These are phyloP conservation scores for Promerops cafer DNA, from an alignment of 2,113 vertebrate genomes.

Conservation along the genomic window DNA sequence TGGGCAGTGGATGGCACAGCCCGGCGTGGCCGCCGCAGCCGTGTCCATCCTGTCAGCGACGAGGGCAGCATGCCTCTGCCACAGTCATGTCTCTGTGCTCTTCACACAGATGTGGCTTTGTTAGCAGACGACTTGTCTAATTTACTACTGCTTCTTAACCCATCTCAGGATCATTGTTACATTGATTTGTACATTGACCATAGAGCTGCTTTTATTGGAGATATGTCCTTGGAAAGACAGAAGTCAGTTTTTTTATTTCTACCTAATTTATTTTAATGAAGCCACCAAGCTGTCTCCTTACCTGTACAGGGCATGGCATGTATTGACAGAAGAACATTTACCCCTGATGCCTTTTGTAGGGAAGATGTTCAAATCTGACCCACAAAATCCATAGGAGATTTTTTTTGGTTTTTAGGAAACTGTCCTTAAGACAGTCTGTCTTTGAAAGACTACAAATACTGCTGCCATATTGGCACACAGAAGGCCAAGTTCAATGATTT, in stretches of 20 bases:
- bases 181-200: background rate
- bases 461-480: background rate
- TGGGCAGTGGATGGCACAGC: background rate
- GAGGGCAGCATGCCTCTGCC: background rate
- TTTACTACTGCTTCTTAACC: background rate
- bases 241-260: background rate
- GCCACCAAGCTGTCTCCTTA: background rate
- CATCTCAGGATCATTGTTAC: background rate
- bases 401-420: background rate
- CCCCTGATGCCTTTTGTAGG: background rate
- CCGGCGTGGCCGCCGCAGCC: background rate
- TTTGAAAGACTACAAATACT: background rate
- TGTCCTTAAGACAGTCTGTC: background rate
- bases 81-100: background rate
- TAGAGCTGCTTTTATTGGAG: background rate
- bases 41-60: fast-evolving
- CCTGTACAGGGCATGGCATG: fast-evolving
- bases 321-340: background rate
- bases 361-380: background rate
- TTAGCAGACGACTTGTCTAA: background rate
- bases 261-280: background rate
- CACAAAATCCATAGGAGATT: background rate
- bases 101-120: background rate
- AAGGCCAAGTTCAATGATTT: background rate
- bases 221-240: background rate